Evolutionary conservation across 2,113 vertebrate species (phyloP).

Genomic region (Danionella cerebrum): DNA sequence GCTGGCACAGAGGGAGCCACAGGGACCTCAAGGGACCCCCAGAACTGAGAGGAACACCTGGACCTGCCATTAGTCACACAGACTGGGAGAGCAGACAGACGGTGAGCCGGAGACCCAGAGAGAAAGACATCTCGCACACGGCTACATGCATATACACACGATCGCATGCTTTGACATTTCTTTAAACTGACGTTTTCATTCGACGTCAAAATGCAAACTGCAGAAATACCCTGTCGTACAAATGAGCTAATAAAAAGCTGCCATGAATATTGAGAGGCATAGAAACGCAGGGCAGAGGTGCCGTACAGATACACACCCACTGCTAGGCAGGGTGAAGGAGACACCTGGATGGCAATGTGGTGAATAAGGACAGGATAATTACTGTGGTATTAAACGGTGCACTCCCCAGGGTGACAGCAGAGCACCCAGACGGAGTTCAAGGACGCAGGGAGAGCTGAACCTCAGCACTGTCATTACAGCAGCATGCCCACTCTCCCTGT

Average conservation of each 20-base stretch:
- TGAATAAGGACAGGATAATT: constrained; percentile 47
- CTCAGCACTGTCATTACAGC: constrained; percentile 17
- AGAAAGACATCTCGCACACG: constrained; percentile 41
- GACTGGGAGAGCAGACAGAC: constrained; percentile 65
- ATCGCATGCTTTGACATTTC: constrained; percentile 3
- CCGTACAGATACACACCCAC: constrained; percentile 1
- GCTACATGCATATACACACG: background rate
- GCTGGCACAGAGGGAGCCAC: constrained; percentile 51
- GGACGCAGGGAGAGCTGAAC: constrained; percentile 37
- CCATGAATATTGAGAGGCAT: constrained; percentile 31
- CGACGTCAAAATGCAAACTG: background rate
- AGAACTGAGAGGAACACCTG: constrained; percentile 69
- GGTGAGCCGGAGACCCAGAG: constrained; percentile 48
- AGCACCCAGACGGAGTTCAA: constrained; percentile 52
- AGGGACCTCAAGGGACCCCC: constrained; percentile 48
- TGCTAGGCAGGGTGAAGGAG: constrained; percentile 21
- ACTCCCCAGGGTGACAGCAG: constrained; percentile 42
- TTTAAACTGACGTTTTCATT: background rate
- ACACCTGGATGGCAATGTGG: constrained; percentile 44
- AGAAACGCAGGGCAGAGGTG: background rate
- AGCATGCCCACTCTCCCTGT: constrained; percentile 14
- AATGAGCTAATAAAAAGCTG: constrained; percentile 21
- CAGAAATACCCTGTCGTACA: background rate
- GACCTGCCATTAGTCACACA: constrained; percentile 72
- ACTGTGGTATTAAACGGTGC: constrained; percentile 53